Evolutionary conservation across 2,113 vertebrate genomes (phyloP), one percentile per base, ranked within the genome.

Genomic region (Notothenia coriiceps): DNA sequence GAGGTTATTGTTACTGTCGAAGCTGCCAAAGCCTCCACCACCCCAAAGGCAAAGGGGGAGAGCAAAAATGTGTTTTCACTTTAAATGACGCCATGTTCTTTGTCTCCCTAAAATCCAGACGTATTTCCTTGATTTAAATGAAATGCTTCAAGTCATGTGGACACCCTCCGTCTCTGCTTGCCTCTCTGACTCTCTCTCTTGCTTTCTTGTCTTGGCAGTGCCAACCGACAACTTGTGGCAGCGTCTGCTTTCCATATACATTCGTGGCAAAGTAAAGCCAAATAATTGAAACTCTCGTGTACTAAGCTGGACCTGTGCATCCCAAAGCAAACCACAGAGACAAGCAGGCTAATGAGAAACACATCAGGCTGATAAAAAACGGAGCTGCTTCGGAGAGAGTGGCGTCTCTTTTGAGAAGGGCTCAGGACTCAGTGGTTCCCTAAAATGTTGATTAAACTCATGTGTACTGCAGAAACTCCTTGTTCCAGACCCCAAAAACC

Each of bases 401-500:
- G 29, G 29, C 29, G 77, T 81, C 86, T 80, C 79, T 18, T 67
- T 84, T 84, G 74, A 89, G 85, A 91, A 20, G 47, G 70, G 69
- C 75, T 88, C 72, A 83, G 87, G 85, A 87, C 77, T 71, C 89
- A 75, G 77, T 72, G 86, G 88, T 89, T 91, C 83, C 78, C 78
- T 85, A 76, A 93, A 90, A 88, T 89, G 79, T 80, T 93, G 89
- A 94, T 91, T 92, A 91, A 94, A 93, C 87, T 91, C 89, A 94
- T 92, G 83, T 94, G 91, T 86, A 82, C 80, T 68, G 55, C 78
- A 49, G 55, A 90, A 89, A 90, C 85, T 79, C 56, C 77, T 68
- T 78, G 86, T 90, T 91, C 86, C 91, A 90, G 86, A 89, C 84
- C 86, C 86, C 83, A 82, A 87, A 89, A 92, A 86, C 89, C 90